These are phyloP conservation scores for Tipula confusa DNA, from an alignment of 2,888 invertebrate species.

Conservation along the genomic window DNA sequence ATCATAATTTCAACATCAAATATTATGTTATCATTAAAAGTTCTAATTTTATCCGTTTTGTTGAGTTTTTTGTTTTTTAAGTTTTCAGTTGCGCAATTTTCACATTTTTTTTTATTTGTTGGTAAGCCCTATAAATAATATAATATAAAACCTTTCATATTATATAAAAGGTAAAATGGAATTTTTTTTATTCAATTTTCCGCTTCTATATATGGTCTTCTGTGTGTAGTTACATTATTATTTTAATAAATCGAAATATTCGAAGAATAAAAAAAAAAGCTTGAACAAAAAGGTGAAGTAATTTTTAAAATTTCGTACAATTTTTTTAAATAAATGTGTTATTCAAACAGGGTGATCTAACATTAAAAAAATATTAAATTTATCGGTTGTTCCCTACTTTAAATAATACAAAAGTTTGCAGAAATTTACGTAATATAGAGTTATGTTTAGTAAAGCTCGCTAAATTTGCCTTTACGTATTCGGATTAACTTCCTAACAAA, in stretches of 20 bases:
- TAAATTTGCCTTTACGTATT: too few species aligned
- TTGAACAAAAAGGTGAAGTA: background rate
- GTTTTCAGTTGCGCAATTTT: background rate
- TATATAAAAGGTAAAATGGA: too few species aligned
- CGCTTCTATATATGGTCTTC: background rate
- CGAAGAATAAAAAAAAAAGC: background rate
- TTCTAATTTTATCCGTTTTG: background rate
- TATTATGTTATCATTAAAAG: conserved; percentile 9
- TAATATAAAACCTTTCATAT: background rate
- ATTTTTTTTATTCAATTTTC: background rate
- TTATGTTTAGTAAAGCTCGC: too few species aligned
- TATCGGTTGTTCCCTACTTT: too few species aligned
- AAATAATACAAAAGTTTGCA: too few species aligned
- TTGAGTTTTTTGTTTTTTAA: background rate
- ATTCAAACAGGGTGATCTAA: too few species aligned
- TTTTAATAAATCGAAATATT: conserved; percentile 3
- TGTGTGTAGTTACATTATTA: background rate
- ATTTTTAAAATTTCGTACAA: too few species aligned
- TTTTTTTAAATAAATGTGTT: too few species aligned
- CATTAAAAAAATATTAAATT: too few species aligned
- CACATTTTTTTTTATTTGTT: background rate
- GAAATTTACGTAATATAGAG: too few species aligned
- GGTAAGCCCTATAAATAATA: background rate
- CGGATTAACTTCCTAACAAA: too few species aligned
- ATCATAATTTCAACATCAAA: background rate